Conservation (phyloP, 2,113 vertebrate species). For the Sisor rabdophorus region DNA sequence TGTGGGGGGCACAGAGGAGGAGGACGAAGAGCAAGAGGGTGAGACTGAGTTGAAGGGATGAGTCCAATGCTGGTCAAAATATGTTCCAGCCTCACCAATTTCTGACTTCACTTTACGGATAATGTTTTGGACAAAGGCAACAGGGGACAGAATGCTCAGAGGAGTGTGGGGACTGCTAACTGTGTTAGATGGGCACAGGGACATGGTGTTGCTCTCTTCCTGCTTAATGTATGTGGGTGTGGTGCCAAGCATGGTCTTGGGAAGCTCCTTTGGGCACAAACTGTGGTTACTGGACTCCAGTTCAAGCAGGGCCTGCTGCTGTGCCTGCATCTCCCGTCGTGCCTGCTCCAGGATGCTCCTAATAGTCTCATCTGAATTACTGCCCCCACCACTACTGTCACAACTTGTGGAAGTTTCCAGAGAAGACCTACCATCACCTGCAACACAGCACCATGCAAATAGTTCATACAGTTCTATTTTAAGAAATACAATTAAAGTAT, state of each 20-base stretch:
- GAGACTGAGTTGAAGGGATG: slow-evolving; percentile 84
- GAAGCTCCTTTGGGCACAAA: slow-evolving; percentile 66
- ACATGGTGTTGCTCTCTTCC: slow-evolving; percentile 73
- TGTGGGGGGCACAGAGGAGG: slow-evolving; percentile 75
- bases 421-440: slow-evolving; percentile 80
- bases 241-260: slow-evolving; percentile 60
- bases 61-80: slow-evolving; percentile 95
- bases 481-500: too few relatives aligned
- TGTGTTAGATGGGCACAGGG: slow-evolving; percentile 60
- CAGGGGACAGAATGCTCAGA: slow-evolving; percentile 84
- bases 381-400: slow-evolving; percentile 62
- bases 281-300: slow-evolving; percentile 75
- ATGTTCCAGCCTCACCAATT: slow-evolving; percentile 87
- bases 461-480: background rate
- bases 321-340: slow-evolving; percentile 91
- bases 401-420: slow-evolving; percentile 57
- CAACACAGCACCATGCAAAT: slow-evolving; percentile 36
- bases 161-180: slow-evolving; percentile 73
- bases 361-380: slow-evolving; percentile 91
- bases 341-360: slow-evolving; percentile 94
- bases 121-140: slow-evolving; percentile 94
- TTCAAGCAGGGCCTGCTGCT: slow-evolving; percentile 91
- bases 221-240: slow-evolving; percentile 81
- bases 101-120: slow-evolving; percentile 97
- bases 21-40: slow-evolving; percentile 86